Base-by-base conservation (phyloP, 2,113 vertebrate genomes). In the Varanus komodoensis region DNA sequence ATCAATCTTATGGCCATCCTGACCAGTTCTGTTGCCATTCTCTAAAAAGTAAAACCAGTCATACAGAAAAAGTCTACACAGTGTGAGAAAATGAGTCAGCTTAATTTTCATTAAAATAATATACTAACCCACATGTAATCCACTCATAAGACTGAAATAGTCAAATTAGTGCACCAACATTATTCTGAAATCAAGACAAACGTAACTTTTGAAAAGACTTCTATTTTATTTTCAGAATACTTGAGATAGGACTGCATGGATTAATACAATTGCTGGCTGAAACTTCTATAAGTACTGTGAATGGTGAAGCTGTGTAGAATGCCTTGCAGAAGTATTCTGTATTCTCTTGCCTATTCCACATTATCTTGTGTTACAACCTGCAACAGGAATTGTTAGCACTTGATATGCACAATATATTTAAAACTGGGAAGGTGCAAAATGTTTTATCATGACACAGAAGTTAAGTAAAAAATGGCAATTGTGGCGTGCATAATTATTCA, bases 1-100 rank as follows among this genome's bases (percentile, higher is more conserved):
- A 87, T 91, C 89, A 92, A 89, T 93, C 87, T 86, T 34, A 82
- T 92, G 6, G 87, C 91, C 92, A 95, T 87, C 87, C 68, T 74
- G n/a, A 84, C 61, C 38, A 54, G 44, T 64, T 81, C 19, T 64
- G 77, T 27, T 52, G 29, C 17, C 61, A 69, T 80, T 87, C 50
- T 11, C 86, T 80, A n/a, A 15, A 19, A 79, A 54, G 68, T 44
- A 44, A 44, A 34, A 75, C 12, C 34, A 82, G 52, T 25, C 19
- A 12, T n/a, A 9, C 3, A 27, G 3, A 8, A 61, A 77, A 75
- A 29, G 6, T 27, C 50, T 77, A 61, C 38, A 34, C 3, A 64
- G 4, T 64, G 29, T 29, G 5, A 44, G 34, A 44, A 77, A 77
- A 44, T 19, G 67, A 82, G 54, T 8, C 1, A 44, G 27, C 4